Evolutionary conservation across 2,113 vertebrate genomes (phyloP), one percentile per base, ranked within the genome.

Genomic region (Zosterops pallidus): DNA sequence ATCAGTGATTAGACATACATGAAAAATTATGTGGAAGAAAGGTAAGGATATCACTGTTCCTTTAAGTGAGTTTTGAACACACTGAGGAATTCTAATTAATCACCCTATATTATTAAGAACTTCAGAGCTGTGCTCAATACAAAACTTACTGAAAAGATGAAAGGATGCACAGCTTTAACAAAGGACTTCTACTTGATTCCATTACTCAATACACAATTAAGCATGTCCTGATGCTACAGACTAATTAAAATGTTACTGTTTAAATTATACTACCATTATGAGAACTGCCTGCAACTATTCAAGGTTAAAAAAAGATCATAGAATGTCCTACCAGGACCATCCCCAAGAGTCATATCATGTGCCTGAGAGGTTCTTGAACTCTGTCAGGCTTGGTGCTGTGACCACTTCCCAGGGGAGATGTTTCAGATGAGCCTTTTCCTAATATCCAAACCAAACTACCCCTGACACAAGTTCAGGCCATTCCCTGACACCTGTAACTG

Each of bases 321-420:
- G 7, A 56, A 42, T 22, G 24, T 35, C 25, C 85, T 49, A 29
- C 29, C 50, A 79, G 41, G 57, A 71, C 25, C 11, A 56, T 42
- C 22, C 47, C 13, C 46, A 52, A 26, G 17, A 52, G 8, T 33
- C 25, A 67, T 2, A 50, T 25, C 28, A 25, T 0, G 1, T 25
- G 35, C 24, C 41, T 0, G 0, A 53, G 19, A 46, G 16, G 11
- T 47, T 35, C 46, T 46, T 60, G n/a, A 80, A 49, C 25, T 35
- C 55, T 29, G 47, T 28, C 63, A 60, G 47, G 28, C 46, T 33
- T 33, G 39, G 22, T 63, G 41, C 56, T 56, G 17, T 25, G 17
- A 47, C 65, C 41, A 41, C 7, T 41, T 35, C 24, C 25, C 3
- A 42, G 16, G 5, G 19, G 3, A 41, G 20, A 29, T 31, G 13